phyloP scores from a whole-genome alignment of 2,113 vertebrate genomes.

The Camelus dromedarius region DNA sequence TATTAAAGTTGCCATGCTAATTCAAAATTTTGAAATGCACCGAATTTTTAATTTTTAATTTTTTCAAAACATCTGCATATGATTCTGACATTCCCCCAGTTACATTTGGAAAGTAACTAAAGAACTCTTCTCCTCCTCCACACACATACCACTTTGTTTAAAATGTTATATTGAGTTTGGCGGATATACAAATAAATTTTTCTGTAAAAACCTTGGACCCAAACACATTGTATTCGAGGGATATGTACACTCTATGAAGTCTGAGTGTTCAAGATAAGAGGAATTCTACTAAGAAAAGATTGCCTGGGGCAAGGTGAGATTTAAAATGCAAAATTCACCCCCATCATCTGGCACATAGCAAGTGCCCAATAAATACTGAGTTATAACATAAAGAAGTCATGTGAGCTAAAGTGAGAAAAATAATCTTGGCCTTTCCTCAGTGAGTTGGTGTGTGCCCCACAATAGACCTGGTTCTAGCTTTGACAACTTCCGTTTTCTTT shows the following conservation, averaged over 20 bases:
- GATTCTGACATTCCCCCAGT: conserved; percentile 7
- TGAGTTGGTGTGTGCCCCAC: neutral
- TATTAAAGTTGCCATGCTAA: neutral
- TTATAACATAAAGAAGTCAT: neutral
- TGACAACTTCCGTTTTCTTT: conserved; percentile 62
- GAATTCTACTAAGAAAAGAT: neutral
- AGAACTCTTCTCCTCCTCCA: neutral
- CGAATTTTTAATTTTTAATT: neutral
- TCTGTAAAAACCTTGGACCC: neutral
- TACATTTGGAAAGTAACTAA: conserved; percentile 24
- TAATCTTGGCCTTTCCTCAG: neutral
- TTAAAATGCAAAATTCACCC: neutral
- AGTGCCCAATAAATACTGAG: neutral
- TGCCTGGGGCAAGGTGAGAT: neutral
- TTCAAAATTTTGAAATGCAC: neutral
- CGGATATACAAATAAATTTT: neutral
- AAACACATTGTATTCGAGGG: neutral
- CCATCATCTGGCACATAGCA: accelerated
- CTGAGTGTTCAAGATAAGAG: neutral
- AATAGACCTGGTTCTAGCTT: neutral
- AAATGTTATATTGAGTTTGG: neutral
- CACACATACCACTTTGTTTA: neutral
- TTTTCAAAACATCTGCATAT: conserved; percentile 8
- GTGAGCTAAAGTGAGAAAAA: neutral
- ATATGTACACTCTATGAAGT: neutral